Evolutionary conservation across 1,140 invertebrate species (phyloP).

Genomic region (Andrena cerasifolii): DNA sequence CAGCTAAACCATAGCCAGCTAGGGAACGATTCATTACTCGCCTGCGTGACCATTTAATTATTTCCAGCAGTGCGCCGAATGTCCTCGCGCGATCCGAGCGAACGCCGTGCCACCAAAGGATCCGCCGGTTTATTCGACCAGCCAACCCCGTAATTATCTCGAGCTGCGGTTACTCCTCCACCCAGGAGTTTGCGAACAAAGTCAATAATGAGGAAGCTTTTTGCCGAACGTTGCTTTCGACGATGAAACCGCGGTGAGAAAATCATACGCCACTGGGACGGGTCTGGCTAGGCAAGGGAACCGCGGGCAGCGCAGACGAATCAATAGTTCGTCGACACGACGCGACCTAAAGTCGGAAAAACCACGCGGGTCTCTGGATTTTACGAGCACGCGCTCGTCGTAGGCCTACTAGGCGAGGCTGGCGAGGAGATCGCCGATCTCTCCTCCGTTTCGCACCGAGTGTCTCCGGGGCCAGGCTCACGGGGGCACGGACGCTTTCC

Average conservation of each 20-base stretch:
- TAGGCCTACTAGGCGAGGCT: neutral
- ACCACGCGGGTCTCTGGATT: constrained; percentile 21
- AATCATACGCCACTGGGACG: constrained; percentile 56
- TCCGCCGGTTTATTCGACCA: no score
- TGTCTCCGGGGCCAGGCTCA: neutral
- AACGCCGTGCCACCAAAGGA: no score
- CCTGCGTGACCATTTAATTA: no score
- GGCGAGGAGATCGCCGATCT: neutral
- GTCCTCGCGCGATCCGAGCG: no score
- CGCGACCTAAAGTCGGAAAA: constrained; percentile 58
- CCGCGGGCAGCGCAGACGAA: constrained; percentile 58
- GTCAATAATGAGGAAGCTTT: neutral
- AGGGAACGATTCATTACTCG: no score
- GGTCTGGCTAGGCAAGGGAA: constrained; percentile 21
- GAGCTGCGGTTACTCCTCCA: no score
- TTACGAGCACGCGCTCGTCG: constrained; percentile 19
- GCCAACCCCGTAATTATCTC: no score
- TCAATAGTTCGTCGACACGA: constrained; percentile 80
- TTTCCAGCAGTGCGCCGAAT: no score
- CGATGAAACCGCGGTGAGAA: constrained; percentile 23
- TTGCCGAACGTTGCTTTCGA: neutral
- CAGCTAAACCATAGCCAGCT: no score
- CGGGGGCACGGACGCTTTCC: neutral
- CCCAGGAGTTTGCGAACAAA: no score
- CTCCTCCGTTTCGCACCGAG: neutral